A percentile compares a stretch with the other conserved stretches of the same genome.
phyloP scores from a whole-genome alignment of 2,888 invertebrate genomes.

The Drosophila macrospina region DNA sequence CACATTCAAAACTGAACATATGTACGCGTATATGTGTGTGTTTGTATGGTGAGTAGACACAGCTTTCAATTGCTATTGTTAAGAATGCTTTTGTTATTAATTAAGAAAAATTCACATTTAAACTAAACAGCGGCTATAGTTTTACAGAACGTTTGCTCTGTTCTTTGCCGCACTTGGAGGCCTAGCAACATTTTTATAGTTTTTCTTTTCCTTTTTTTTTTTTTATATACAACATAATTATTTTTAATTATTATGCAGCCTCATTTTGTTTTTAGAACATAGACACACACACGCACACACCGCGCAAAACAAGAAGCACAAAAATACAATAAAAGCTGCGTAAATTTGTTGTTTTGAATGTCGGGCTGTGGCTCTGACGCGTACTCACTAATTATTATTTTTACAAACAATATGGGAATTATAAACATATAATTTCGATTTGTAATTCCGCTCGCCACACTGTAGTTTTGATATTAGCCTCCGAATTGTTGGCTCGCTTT shows the following conservation, averaged over 20 bases:
- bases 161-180: conserved; percentile 44
- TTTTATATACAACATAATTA: conserved; percentile 53
- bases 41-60: conserved; percentile 32
- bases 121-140: conserved; percentile 35
- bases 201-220: conserved; percentile 26
- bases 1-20: conserved; percentile 49
- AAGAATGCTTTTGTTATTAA: conserved; percentile 47
- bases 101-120: conserved; percentile 51
- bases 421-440: conserved; percentile 74
- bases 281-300: conserved; percentile 19
- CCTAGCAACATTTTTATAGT: conserved; percentile 52
- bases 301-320: background rate
- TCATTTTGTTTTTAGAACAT: conserved; percentile 56
- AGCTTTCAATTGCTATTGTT: conserved; percentile 42
- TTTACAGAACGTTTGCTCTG: conserved; percentile 44
- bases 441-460: conserved; percentile 36
- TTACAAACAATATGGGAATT: conserved; percentile 75
- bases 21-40: conserved; percentile 6
- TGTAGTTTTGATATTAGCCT: conserved; percentile 50
- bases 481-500: conserved; percentile 53
- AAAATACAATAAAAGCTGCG: conserved; percentile 38
- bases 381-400: conserved; percentile 76
- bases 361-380: conserved; percentile 46
- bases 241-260: conserved; percentile 66
- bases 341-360: conserved; percentile 36